Base-by-base conservation (phyloP, 2,888 invertebrate genomes). In the Drosophila rubida region DNA sequence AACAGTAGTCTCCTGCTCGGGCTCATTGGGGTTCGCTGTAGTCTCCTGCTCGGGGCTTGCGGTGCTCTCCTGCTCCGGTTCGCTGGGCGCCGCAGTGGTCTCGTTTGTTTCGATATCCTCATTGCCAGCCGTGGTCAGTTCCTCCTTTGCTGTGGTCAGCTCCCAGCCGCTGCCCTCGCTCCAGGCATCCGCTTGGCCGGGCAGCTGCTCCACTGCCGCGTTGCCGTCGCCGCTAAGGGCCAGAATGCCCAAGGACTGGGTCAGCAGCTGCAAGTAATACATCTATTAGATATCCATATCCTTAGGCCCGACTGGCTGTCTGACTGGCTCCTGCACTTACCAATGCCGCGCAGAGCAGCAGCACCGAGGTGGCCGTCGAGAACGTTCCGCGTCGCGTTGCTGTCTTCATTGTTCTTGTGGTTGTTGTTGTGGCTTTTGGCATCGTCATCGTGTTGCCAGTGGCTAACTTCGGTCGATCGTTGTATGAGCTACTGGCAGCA, bases 391-490 rank as follows among this genome's bases (percentile, higher is more conserved):
- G 77, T 23, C 58, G 65, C n/a, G 70, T 32, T 19, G 19, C 19
- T 68, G 63, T 41, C 50, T 25, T 50, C 51, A 65, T 80, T 39
- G 51, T 60, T 48, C 35, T 62, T 49, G 14, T 44, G 45, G 35
- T 55, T 60, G 30, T 49, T 25, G 37, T 53, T 51, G 53, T 71
- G 35, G 45, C 75, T 58, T 22, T 51, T 30, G 57, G n/a, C 64
- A 66, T 76, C 72, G 59, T 82, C 79, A 67, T 81, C 81, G 84
- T 72, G 75, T 82, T 70, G 82, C 85, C 87, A 37, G 51, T 67
- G 78, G 87, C 87, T 75, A 84, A 84, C 86, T 87, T 83, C 86
- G 82, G 86, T 83, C 88, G 82, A 87, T 83, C 88, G 82, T 83
- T 79, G 82, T 87, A 64, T 83, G 82, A 85, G 79, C 73, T 55